A percentile compares a stretch with the other conserved stretches of the same genome.
These are phyloP conservation scores for Uropetala carovei DNA, from an alignment of 2,888 invertebrate species.

Conservation along the genomic window DNA sequence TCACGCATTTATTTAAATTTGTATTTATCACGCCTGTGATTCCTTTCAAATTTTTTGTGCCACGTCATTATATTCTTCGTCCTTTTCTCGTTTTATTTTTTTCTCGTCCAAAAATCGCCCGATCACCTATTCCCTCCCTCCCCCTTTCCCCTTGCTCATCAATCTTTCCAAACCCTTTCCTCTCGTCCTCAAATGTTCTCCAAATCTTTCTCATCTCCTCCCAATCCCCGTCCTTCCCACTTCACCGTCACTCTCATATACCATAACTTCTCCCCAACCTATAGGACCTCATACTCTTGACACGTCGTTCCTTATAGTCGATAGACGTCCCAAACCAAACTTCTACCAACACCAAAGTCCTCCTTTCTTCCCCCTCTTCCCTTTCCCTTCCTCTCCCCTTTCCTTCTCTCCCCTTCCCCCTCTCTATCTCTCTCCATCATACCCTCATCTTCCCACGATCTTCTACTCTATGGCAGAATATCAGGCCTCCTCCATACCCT, in stretches of 20 bases:
- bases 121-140: background rate
- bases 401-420: too few species aligned
- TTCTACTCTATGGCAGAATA: background rate
- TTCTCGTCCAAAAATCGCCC: background rate
- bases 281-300: background rate
- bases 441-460: background rate
- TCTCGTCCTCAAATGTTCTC: background rate
- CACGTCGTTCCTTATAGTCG: slow-evolving; percentile 18
- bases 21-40: too few species aligned
- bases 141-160: background rate
- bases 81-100: background rate
- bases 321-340: slow-evolving; percentile 22
- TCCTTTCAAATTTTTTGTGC: too few species aligned
- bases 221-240: slow-evolving; percentile 1
- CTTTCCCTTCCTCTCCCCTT: background rate
- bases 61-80: too few species aligned
- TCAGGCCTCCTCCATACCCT: background rate
- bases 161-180: background rate
- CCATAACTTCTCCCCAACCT: background rate
- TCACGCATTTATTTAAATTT: too few species aligned
- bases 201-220: slow-evolving; percentile 20
- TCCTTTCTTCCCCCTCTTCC: background rate
- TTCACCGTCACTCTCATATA: background rate
- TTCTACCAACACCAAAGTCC: background rate
- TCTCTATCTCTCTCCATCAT: background rate